Conservation (phyloP, 1,140 invertebrate species). For the Agrypnia vestita region DNA sequence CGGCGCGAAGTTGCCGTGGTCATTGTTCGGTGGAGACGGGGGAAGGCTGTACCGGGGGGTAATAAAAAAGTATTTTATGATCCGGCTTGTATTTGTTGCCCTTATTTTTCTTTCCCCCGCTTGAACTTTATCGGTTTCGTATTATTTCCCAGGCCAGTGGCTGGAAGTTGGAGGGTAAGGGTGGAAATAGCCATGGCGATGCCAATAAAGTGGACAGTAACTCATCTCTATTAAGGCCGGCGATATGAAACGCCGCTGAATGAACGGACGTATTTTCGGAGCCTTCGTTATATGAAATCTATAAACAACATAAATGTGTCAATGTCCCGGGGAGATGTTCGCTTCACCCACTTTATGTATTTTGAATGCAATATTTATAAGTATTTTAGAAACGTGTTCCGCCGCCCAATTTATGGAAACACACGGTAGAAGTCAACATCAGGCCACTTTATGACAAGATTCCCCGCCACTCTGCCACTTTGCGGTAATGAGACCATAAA, state of each 20-base stretch:
- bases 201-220: slow-evolving; percentile 49
- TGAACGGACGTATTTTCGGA: slow-evolving; percentile 24
- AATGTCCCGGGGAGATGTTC: neutral
- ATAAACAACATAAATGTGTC: slow-evolving; percentile 45
- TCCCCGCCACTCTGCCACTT: too few relatives aligned
- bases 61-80: slow-evolving; percentile 62
- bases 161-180: slow-evolving; percentile 35
- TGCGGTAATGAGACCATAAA: neutral
- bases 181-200: slow-evolving; percentile 32
- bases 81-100: slow-evolving; percentile 58
- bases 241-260: slow-evolving; percentile 3
- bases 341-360: neutral
- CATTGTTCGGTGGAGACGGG: slow-evolving; percentile 32
- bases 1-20: slow-evolving; percentile 27
- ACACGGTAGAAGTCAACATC: too few relatives aligned
- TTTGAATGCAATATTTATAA: too few relatives aligned
- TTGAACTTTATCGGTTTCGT: slow-evolving; percentile 60
- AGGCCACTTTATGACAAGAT: too few relatives aligned
- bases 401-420: too few relatives aligned
- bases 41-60: slow-evolving; percentile 38
- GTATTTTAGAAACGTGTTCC: too few relatives aligned
- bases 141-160: slow-evolving; percentile 57
- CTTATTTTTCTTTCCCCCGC: slow-evolving; percentile 58
- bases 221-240: slow-evolving; percentile 47
- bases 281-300: slow-evolving; percentile 45